Conservation (phyloP, 2,888 invertebrate species). For the Ferdinandea cuprea region DNA sequence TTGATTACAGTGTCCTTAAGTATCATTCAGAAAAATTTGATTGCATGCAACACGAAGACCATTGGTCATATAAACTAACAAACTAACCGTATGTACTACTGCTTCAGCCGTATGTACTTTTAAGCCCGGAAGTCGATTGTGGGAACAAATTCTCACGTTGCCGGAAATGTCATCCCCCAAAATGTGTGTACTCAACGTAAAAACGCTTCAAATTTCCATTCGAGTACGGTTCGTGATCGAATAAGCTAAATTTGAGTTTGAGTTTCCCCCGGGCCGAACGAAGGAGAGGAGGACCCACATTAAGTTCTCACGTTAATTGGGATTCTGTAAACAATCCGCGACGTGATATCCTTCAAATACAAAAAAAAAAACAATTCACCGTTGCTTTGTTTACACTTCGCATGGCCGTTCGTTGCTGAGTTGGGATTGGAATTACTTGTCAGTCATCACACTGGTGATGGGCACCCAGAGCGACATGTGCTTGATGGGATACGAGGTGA, state of each 20-base stretch:
- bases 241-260: background rate
- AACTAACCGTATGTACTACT: background rate
- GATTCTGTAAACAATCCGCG: conserved; percentile 72
- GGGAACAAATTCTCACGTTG: conserved; percentile 66
- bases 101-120: conserved; percentile 2
- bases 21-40: conserved; percentile 45
- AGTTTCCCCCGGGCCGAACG: background rate
- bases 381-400: conserved; percentile 73
- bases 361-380: conserved; percentile 60
- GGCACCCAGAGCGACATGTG: conserved; percentile 68
- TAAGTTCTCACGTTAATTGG: conserved; percentile 75
- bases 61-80: conserved; percentile 48
- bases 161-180: conserved; percentile 68
- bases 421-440: conserved; percentile 3
- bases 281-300: conserved; percentile 47
- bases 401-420: conserved; percentile 62
- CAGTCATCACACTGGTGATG: conserved; percentile 14
- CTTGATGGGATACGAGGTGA: conserved; percentile 70
- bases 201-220: conserved; percentile 72
- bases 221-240: conserved; percentile 7
- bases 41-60: conserved; percentile 67
- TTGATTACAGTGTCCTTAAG: conserved; percentile 59
- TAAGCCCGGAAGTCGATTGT: conserved; percentile 53
- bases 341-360: conserved; percentile 58
- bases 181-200: conserved; percentile 3